phyloP scores from a whole-genome alignment of 2,113 vertebrate genomes.

The Megalops atlanticus region DNA sequence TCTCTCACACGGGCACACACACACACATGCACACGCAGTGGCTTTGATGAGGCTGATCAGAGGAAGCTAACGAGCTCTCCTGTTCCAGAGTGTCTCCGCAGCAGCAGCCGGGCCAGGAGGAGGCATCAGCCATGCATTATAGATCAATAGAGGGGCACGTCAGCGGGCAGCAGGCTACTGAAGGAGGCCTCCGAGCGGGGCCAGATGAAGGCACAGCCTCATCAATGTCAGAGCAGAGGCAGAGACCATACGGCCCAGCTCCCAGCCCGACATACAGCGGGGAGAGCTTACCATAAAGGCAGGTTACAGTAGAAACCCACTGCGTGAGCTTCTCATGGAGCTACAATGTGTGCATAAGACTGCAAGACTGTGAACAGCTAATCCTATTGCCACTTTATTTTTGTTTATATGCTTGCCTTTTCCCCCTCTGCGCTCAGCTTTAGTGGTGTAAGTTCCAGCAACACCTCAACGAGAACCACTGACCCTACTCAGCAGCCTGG shows the following conservation, averaged over 20 bases:
- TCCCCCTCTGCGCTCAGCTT: too few species aligned
- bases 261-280: too few species aligned
- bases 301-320: too few species aligned
- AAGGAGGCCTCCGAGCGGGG: conserved; percentile 53
- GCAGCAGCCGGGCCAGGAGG: conserved; percentile 54
- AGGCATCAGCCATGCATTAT: conserved; percentile 66
- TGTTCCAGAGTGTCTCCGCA: conserved; percentile 48
- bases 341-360: too few species aligned
- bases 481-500: too few species aligned
- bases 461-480: too few species aligned
- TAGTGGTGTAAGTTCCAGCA: too few species aligned
- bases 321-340: too few species aligned
- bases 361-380: too few species aligned
- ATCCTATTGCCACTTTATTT: too few species aligned
- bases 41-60: conserved; percentile 40
- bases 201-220: conserved; percentile 54
- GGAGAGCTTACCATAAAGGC: too few species aligned
- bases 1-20: background rate
- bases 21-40: background rate
- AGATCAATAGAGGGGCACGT: conserved; percentile 67
- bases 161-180: conserved; percentile 66
- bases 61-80: conserved; percentile 41
- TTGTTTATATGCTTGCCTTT: too few species aligned
- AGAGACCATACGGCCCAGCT: background rate
- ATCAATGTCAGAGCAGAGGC: conserved; percentile 23